Percentiles rank a stretch among this genome's conserved stretches.
Evolutionary conservation across 1,140 invertebrate genomes (phyloP).

Genomic region (Sarcophaga bullata): DNA sequence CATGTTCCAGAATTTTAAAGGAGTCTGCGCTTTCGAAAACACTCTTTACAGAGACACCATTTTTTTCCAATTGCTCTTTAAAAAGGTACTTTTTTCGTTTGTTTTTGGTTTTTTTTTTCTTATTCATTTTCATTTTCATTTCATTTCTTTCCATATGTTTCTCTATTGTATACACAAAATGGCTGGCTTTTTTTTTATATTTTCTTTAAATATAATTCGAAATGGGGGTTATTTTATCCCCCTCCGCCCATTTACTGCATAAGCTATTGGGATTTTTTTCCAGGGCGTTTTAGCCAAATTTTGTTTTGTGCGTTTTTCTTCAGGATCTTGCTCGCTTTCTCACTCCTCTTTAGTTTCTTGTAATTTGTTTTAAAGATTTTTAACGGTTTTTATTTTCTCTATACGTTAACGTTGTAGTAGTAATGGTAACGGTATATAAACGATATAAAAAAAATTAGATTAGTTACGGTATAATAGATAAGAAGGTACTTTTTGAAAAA

Average conservation of each 20-base stretch:
- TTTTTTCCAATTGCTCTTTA: not conserved
- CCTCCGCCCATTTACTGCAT: not conserved
- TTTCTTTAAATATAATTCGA: too few relatives aligned
- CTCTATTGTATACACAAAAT: constrained; percentile 4
- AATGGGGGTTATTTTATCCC: not conserved
- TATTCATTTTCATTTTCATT: too few relatives aligned
- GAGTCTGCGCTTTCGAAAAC: not conserved
- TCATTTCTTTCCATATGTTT: not conserved
- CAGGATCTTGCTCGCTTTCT: not conserved
- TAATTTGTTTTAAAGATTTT: not conserved
- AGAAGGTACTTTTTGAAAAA: too few relatives aligned
- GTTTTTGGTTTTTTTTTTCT: too few relatives aligned
- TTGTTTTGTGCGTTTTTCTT: not conserved
- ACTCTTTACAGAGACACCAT: not conserved
- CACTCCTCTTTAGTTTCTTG: not conserved
- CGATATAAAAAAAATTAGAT: too few relatives aligned
- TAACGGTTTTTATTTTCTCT: not conserved
- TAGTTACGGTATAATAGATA: too few relatives aligned
- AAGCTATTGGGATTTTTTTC: too few relatives aligned
- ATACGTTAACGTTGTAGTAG: not conserved
- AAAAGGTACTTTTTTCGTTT: not conserved
- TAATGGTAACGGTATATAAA: not conserved
- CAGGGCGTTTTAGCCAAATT: not conserved
- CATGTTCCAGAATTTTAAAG: not conserved
- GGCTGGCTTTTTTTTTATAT: not conserved